Percentiles rank a stretch among this genome's conserved stretches.
phyloP scores from a whole-genome alignment of 2,888 invertebrate genomes.

The Noctua comes region DNA sequence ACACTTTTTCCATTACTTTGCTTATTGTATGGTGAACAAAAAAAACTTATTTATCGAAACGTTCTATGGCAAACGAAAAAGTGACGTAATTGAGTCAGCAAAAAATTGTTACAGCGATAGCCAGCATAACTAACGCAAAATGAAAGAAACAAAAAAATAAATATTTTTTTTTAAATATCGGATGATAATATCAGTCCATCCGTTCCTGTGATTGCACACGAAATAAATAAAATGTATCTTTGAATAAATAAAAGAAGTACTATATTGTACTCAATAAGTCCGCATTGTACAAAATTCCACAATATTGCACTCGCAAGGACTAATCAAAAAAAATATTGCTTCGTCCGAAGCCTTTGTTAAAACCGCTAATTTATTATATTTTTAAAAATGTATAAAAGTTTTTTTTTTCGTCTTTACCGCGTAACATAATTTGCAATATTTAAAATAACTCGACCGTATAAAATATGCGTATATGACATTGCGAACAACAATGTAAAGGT shows the following conservation, averaged over 20 bases:
- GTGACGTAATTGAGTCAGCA: slow-evolving; percentile 73
- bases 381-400: slow-evolving; percentile 69
- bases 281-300: slow-evolving; percentile 67
- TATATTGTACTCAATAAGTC: slow-evolving; percentile 72
- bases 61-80: slow-evolving; percentile 76
- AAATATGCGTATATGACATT: slow-evolving; percentile 73
- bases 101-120: slow-evolving; percentile 75
- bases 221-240: slow-evolving; percentile 70
- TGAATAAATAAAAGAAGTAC: slow-evolving; percentile 81
- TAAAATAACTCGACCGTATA: slow-evolving; percentile 70
- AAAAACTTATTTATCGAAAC: slow-evolving; percentile 68
- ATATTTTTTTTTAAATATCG: slow-evolving; percentile 73
- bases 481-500: slow-evolving; percentile 70
- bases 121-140: slow-evolving; percentile 73
- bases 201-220: slow-evolving; percentile 84
- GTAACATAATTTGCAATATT: slow-evolving; percentile 74
- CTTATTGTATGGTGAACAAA: slow-evolving; percentile 85
- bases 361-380: slow-evolving; percentile 64
- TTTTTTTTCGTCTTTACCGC: slow-evolving; percentile 66
- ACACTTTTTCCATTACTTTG: slow-evolving; percentile 86
- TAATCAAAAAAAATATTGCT: slow-evolving; percentile 72
- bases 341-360: slow-evolving; percentile 68
- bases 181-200: slow-evolving; percentile 88
- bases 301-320: slow-evolving; percentile 68
- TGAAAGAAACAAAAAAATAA: slow-evolving; percentile 72